Evolutionary conservation across 2,888 invertebrate genomes (phyloP).

Genomic region (Drosophila monieri): DNA sequence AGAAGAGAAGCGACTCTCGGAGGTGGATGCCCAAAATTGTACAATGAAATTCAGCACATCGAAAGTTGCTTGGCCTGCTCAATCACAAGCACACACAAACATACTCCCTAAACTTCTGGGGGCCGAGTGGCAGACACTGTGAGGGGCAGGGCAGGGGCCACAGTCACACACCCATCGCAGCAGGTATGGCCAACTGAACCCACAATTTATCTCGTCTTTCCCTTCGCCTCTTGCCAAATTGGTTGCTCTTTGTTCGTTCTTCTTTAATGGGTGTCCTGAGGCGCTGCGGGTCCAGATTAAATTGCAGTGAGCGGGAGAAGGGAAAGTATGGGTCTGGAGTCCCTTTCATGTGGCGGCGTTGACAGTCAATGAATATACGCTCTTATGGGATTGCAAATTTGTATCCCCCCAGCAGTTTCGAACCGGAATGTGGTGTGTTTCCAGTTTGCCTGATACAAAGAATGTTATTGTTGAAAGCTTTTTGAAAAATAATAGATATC

Average conservation of each 20-base stretch:
- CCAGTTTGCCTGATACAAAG: not conserved
- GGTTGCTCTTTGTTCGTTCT: conserved; percentile 57
- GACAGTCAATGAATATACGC: conserved; percentile 67
- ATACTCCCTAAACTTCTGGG: conserved; percentile 24
- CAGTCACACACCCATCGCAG: conserved; percentile 16
- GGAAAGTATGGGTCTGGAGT: not conserved
- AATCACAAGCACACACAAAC: conserved; percentile 25
- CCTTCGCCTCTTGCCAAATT: conserved; percentile 1
- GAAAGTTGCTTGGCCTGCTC: conserved; percentile 59
- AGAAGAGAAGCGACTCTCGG: conserved; percentile 35
- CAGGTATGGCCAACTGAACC: conserved; percentile 47
- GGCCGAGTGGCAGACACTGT: not conserved
- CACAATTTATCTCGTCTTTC: conserved; percentile 69
- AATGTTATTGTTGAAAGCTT: not conserved
- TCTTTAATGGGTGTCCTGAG: conserved; percentile 39
- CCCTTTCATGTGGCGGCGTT: conserved; percentile 32
- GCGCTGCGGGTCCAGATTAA: conserved; percentile 32
- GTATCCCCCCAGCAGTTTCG: conserved; percentile 39
- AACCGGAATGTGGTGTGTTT: conserved; percentile 35
- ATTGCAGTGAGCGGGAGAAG: conserved; percentile 6
- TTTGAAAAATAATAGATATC: no score
- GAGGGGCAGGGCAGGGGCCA: conserved; percentile 1
- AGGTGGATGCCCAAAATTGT: conserved; percentile 45
- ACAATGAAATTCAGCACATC: conserved; percentile 78
- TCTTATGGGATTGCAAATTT: conserved; percentile 12